Base-by-base conservation (phyloP, 1,140 invertebrate genomes). In the Ceratina japonica region DNA sequence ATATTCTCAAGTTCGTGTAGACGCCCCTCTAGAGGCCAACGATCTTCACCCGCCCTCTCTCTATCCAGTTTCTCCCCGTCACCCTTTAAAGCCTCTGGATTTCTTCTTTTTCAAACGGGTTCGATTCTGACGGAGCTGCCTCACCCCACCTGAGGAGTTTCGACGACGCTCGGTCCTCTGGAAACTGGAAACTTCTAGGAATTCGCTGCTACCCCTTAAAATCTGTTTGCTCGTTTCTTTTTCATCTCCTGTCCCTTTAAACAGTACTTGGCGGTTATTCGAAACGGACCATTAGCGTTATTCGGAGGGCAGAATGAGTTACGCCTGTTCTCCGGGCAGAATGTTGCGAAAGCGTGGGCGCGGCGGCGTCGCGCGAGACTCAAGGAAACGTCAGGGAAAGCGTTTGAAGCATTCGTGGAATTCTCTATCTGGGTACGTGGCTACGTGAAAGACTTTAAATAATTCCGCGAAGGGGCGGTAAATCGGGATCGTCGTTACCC, bases 1-100 rank as follows among this genome's bases (percentile, higher is more conserved):
- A 76, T 76, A 76, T 76, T 76, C 65, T 71, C 66, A 77, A 77
- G 66, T 62, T 61, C 66, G 58, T 49, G 66, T 62, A 70, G 58
- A 62, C 54, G 15, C 49, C 12, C 31, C 74, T 66, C 66, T 27
- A 37, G 66, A 62, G 66, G 66, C 59, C 75, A 62, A 51, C 27
- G 58, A 52, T 77, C 66, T 27, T 59, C 20, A 1, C 54, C 44
- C 15, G 27, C 15, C 44, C 10, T n/a, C 37, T 3, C 12, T 44
- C 37, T 44, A 44, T 44, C 37, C 37, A 44, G 37, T n/a, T 18
- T 16, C n/a, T 10, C 24, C 5, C 24, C n/a, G 12, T 8, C 37
- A 44, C 37, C 37, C 18, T 68, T 58, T 58, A 75, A 75, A 66
- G 15, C 31, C 52, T 49, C 22, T 58, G 22, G 16, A 58, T 65